phyloP scores from a whole-genome alignment of 2,113 vertebrate species.

The Pao palembangensis region DNA sequence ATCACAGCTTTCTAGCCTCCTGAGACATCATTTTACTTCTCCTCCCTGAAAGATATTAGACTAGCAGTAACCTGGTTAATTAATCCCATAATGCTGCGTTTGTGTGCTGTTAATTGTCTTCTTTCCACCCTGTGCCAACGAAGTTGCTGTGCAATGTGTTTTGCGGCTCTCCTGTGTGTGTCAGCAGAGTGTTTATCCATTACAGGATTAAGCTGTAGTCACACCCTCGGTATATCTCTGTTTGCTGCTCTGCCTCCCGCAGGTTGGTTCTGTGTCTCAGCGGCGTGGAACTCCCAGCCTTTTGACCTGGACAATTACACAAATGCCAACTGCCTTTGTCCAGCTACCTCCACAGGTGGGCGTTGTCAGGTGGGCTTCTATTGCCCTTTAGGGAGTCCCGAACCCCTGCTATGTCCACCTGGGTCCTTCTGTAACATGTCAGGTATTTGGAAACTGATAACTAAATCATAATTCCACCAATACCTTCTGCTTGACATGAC shows the following conservation, averaged over 20 bases:
- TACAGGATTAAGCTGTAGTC: constrained; percentile 1
- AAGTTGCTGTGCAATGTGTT: constrained; percentile 3
- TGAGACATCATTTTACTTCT: constrained; percentile 2
- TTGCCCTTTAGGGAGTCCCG: constrained; percentile 83
- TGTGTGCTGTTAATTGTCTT: not conserved
- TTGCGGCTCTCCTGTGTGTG: not conserved
- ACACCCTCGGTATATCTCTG: constrained; percentile 7
- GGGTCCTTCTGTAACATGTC: constrained; percentile 84
- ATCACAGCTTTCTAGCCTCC: constrained; percentile 7
- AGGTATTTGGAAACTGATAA: constrained; percentile 64
- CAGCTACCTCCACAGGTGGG: constrained; percentile 87
- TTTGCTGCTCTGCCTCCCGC: constrained; percentile 5
- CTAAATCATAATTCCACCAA: not conserved
- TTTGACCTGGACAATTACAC: constrained; percentile 97
- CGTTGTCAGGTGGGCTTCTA: constrained; percentile 84
- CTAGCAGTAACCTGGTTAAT: constrained; percentile 2
- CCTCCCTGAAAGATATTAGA: not conserved
- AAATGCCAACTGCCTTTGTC: constrained; percentile 88
- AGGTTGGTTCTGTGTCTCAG: constrained; percentile 95
- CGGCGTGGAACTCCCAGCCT: constrained; percentile 87
- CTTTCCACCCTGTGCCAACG: constrained; percentile 4
- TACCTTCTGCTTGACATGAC: not conserved
- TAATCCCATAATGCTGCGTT: constrained; percentile 6
- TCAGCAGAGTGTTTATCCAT: constrained; percentile 7
- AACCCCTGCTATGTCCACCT: constrained; percentile 79